Conservation (phyloP, 2,797 vertebrate genomes). For the Sebastes nivosus region DNA sequence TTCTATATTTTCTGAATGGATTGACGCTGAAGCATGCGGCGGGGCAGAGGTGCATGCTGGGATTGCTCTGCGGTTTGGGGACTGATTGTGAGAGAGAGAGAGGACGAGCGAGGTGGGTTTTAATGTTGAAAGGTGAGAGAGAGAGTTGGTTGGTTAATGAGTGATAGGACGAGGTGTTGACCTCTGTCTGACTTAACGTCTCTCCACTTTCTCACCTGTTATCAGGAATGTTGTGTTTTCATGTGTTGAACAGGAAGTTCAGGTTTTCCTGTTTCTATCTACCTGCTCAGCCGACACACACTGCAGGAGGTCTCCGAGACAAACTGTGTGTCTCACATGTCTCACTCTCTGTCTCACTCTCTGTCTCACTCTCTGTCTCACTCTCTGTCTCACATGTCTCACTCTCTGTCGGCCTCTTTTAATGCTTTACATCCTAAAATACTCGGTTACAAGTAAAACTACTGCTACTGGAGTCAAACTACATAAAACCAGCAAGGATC, state of each 20-base stretch:
- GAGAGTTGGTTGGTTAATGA: conserved; percentile 45
- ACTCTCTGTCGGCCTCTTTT: neutral
- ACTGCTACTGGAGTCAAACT: no score
- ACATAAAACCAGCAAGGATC: no score
- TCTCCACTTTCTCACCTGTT: neutral
- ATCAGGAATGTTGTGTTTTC: neutral
- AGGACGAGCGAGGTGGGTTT: conserved; percentile 65
- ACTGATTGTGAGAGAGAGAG: conserved; percentile 46
- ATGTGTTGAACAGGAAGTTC: neutral
- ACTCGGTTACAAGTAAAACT: no score
- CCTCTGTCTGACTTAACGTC: neutral
- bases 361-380: neutral
- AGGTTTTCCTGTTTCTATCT: neutral
- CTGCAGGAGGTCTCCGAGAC: neutral
- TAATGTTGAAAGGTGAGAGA: neutral
- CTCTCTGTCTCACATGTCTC: neutral
- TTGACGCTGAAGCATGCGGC: conserved; percentile 36
- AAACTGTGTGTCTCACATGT: neutral
- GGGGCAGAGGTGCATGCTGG: conserved; percentile 71
- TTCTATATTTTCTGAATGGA: neutral
- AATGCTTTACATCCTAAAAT: no score
- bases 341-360: neutral
- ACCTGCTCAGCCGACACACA: neutral
- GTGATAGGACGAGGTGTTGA: conserved; percentile 21
- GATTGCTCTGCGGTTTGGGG: conserved; percentile 52